A percentile compares a stretch with the other conserved stretches of the same genome.
Evolutionary conservation across 1,140 invertebrate species (phyloP).

Genomic region (Varroa destructor): DNA sequence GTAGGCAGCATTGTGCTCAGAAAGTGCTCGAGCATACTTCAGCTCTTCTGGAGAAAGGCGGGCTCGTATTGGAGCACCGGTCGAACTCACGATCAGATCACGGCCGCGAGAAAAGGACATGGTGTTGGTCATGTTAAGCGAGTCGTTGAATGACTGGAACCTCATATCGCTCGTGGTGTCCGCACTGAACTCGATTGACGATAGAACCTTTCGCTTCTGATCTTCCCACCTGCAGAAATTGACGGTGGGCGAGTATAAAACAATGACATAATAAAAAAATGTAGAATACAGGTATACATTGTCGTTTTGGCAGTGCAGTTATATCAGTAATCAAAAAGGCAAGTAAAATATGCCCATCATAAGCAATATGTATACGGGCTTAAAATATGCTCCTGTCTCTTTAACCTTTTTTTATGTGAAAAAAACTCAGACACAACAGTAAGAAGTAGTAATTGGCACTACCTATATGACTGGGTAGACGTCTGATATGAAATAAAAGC

Average conservation of each 20-base stretch:
- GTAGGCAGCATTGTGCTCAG: conserved; percentile 4
- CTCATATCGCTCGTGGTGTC: conserved; percentile 7
- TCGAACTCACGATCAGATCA: not conserved
- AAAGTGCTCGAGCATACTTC: conserved; percentile 1
- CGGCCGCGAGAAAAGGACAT: too few relatives aligned
- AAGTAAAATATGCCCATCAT: too few relatives aligned
- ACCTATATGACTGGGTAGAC: too few relatives aligned
- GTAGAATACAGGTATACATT: too few relatives aligned
- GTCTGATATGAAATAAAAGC: too few relatives aligned
- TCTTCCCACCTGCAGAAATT: not conserved
- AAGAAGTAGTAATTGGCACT: too few relatives aligned
- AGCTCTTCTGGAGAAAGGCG: conserved; percentile 15
- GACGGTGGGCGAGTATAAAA: not conserved
- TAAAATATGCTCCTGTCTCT: too few relatives aligned
- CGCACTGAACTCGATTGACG: conserved; percentile 10
- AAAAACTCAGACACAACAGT: too few relatives aligned
- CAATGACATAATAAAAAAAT: not conserved
- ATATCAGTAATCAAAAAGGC: too few relatives aligned
- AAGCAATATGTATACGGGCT: too few relatives aligned
- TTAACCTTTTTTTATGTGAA: too few relatives aligned
- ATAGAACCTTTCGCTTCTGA: conserved; percentile 2
- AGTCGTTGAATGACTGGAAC: not conserved
- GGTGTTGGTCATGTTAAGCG: not conserved
- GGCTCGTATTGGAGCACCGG: not conserved
- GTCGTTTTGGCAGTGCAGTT: too few relatives aligned